phyloP scores from a whole-genome alignment of 2,797 vertebrate species.

The Tragelaphus eurycerus region DNA sequence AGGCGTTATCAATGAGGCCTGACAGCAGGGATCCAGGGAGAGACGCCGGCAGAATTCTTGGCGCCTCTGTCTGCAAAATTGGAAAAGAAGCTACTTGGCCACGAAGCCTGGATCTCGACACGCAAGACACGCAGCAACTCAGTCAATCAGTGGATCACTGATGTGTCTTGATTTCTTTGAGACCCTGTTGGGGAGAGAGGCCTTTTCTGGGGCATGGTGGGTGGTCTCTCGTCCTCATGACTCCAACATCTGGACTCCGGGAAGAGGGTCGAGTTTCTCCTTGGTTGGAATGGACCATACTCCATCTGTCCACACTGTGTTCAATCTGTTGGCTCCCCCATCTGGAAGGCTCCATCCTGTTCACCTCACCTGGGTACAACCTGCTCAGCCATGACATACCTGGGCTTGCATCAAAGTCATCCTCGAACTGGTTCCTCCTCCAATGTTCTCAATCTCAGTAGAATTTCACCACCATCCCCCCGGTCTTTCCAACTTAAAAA shows the following conservation, averaged over 20 bases:
- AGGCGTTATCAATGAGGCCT: neutral
- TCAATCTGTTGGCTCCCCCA: neutral
- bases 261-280: neutral
- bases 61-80: neutral
- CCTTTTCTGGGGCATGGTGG: accelerated
- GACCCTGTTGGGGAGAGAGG: neutral
- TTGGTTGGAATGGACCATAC: accelerated
- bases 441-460: neutral
- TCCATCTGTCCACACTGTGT: neutral
- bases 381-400: neutral
- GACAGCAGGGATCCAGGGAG: neutral
- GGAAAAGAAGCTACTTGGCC: neutral
- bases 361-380: neutral
- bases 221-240: neutral
- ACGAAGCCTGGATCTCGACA: neutral
- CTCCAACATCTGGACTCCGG: neutral
- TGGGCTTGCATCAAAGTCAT: neutral
- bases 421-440: neutral
- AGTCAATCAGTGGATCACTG: accelerated
- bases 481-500: neutral
- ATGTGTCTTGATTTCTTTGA: neutral
- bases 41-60: neutral
- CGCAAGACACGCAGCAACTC: accelerated
- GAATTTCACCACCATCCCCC: neutral
- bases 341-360: neutral